These are phyloP conservation scores for Galeruca laticollis DNA, from an alignment of 2,888 invertebrate genomes.

Conservation along the genomic window DNA sequence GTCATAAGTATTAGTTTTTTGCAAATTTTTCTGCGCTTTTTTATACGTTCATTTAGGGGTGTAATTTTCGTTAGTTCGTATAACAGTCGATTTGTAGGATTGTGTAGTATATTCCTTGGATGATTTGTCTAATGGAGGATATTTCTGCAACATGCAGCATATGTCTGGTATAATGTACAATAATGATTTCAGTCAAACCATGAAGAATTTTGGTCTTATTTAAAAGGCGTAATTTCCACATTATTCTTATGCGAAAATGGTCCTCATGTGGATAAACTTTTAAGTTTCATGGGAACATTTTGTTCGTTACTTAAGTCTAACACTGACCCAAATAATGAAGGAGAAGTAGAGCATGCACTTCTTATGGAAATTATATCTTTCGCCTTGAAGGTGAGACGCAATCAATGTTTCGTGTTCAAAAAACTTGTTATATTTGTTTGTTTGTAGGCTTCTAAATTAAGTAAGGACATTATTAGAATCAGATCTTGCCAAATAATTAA, in stretches of 20 bases:
- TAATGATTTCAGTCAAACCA: conserved; percentile 33
- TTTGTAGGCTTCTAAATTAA: conserved; percentile 67
- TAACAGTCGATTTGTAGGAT: too few species aligned
- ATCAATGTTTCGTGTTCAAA: too few species aligned
- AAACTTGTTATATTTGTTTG: not conserved
- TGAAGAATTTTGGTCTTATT: conserved; percentile 30
- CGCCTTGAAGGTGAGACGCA: conserved; percentile 71
- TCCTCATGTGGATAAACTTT: conserved; percentile 26
- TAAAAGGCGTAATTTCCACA: conserved; percentile 32
- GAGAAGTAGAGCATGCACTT: conserved; percentile 64
- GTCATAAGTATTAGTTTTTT: too few species aligned
- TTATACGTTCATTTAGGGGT: too few species aligned
- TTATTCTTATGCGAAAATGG: conserved; percentile 29
- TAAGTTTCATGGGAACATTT: conserved; percentile 44
- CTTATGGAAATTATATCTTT: conserved; percentile 73
- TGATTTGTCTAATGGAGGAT: too few species aligned
- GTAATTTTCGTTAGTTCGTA: too few species aligned
- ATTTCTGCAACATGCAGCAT: too few species aligned
- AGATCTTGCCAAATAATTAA: conserved; percentile 84
- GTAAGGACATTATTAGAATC: conserved; percentile 73
- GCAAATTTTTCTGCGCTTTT: too few species aligned
- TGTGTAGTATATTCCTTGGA: too few species aligned
- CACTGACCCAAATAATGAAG: not conserved
- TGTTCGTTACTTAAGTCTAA: conserved; percentile 39
- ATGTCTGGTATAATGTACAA: too few species aligned